These are phyloP conservation scores for Serinus canaria DNA, from an alignment of 2,113 vertebrate species.

Conservation along the genomic window DNA sequence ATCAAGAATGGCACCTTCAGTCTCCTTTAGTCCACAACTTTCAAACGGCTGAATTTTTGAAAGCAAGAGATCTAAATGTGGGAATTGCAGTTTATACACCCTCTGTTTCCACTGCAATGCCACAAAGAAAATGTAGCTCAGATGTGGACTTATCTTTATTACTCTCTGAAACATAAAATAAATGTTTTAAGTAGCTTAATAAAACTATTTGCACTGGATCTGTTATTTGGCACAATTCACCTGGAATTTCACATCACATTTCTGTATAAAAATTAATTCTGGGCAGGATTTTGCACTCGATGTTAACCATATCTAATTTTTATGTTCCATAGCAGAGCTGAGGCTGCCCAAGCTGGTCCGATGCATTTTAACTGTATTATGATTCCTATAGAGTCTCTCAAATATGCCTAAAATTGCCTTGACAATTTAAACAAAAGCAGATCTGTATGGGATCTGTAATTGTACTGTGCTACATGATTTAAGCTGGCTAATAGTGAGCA, in stretches of 20 bases:
- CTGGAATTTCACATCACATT: neutral
- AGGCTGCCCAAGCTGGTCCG: neutral
- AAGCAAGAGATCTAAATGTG: neutral
- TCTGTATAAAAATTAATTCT: neutral
- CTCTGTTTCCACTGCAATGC: neutral
- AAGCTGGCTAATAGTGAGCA: constrained; percentile 22
- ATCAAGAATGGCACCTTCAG: neutral
- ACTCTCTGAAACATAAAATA: neutral
- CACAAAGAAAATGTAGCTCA: neutral
- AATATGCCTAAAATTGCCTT: constrained; percentile 33
- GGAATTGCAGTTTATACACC: neutral
- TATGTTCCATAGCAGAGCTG: neutral
- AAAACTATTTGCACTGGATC: neutral
- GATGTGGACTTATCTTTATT: neutral
- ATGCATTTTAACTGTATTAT: constrained; percentile 12
- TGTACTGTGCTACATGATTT: constrained; percentile 5
- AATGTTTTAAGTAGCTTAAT: neutral
- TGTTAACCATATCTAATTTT: neutral
- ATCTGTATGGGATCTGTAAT: constrained; percentile 35
- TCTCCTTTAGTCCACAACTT: neutral
- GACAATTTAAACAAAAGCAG: constrained; percentile 61
- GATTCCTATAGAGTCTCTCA: neutral
- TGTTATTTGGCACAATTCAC: neutral
- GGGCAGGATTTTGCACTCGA: neutral
- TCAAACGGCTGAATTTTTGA: neutral